Base-by-base conservation (phyloP, 1,140 invertebrate species). In the Zaprionus taronus region DNA sequence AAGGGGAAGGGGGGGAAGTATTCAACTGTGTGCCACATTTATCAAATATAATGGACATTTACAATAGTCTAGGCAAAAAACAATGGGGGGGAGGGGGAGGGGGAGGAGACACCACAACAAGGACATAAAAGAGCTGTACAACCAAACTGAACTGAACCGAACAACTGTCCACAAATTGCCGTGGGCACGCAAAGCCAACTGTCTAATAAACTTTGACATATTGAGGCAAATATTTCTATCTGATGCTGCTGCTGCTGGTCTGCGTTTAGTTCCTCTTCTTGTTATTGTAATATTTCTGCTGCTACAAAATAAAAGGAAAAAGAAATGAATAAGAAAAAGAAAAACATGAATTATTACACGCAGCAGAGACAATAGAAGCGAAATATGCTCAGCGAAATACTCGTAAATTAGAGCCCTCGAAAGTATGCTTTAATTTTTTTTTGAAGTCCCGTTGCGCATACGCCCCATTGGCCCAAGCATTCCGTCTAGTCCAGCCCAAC, bases 191-290 rank as follows among this genome's bases (percentile, higher is more conserved):
- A 86, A 90, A 82, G 86, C 76, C 80, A 85, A 89, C 80, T 90
- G 82, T 91, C 82, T 90, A 90, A 91, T 90, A 90, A 81, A 89
- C 75, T 90, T 90, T 90, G 85, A 90, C 86, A 90, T 90, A 90
- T 90, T 90, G 85, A 71, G 79, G 76, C 79, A 80, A 85, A 85
- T 89, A 85, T 90, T 90, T 90, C 76, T 85, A 85, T 64, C 66
- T 76, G 53, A 51, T 63, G 47, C 56, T 58, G 38, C 56, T 58
- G 38, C 41, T 44, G 38, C 15, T 55, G n/a, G 4, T 26, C 63
- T 14, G 58, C 36, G n/a, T 60, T 58, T 57, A 34, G 20, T 79
- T 67, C 71, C 57, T 72, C 72, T 62, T 83, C 63, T 83, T 81
- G 70, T 49, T 60, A 53, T 60, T 76, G 38, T 75, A 64, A 69